These are phyloP conservation scores for Amphipyra berbera DNA, from an alignment of 2,888 invertebrate genomes.

Conservation along the genomic window DNA sequence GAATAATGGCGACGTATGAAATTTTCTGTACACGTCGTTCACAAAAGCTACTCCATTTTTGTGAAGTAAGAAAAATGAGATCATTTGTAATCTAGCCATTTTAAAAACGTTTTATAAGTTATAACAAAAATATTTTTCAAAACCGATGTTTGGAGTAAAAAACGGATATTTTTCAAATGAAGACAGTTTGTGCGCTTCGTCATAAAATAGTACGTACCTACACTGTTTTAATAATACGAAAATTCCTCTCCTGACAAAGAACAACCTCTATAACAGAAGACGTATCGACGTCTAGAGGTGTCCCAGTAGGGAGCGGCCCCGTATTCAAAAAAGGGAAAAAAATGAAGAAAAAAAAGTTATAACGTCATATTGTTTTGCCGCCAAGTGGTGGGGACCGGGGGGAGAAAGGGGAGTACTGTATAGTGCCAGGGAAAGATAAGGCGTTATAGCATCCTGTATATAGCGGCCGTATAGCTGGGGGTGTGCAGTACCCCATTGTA, in stretches of 20 bases:
- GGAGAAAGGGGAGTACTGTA: constrained; percentile 74
- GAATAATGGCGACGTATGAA: no score
- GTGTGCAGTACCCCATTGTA: constrained; percentile 71
- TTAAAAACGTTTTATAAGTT: no score
- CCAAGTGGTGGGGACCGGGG: constrained; percentile 75
- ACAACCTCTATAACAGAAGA: constrained; percentile 75
- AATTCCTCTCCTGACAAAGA: constrained; percentile 53
- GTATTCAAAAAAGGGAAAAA: constrained; percentile 88
- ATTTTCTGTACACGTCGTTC: no score
- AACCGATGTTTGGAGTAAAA: no score
- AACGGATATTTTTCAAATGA: no score
- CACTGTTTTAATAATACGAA: constrained; percentile 2
- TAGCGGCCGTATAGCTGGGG: constrained; percentile 67
- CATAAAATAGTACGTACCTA: no score
- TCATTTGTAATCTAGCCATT: no score
- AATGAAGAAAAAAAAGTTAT: constrained; percentile 89
- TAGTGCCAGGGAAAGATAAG: constrained; percentile 86
- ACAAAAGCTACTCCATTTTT: no score
- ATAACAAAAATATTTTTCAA: no score
- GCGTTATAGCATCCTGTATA: constrained; percentile 80
- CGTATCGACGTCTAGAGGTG: constrained; percentile 81
- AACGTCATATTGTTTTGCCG: constrained; percentile 90
- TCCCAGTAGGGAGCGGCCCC: constrained; percentile 78
- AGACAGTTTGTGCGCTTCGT: no score
- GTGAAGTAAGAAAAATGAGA: no score